Evolutionary conservation across 1,140 invertebrate species (phyloP), one percentile per base, ranked within the genome.

Genomic region (Drosophila lacteicornis): DNA sequence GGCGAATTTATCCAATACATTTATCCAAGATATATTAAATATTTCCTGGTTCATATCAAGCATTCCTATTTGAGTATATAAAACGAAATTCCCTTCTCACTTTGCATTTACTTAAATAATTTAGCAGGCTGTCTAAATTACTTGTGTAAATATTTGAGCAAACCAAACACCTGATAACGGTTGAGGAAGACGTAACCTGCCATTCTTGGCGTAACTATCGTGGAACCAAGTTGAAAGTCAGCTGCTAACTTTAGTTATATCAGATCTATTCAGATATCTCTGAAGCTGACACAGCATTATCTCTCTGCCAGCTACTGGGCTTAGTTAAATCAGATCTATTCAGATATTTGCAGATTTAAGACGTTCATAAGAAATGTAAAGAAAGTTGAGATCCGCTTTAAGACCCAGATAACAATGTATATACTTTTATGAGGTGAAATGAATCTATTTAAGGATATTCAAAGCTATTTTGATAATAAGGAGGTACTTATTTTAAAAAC

Each of bases 141-240:
- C 22, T 53, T 61, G 25, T 7, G 36, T 11, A 61, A 75, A 74
- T 75, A 47, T 71, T 69, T 69, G 25, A 36, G 12, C n/a, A 57
- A 57, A 71, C 17, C 13, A 56, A 62, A 51, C 22, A 74, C 46
- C 43, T 47, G 71, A 55, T 62, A 62, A 27, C 15, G 13, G 15
- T n/a, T 7, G 2, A 4, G 15, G 19, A 43, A 73, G 59, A 68
- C 67, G 67, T 53, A 67, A 69, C 38, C 27, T 19, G 27, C 2
- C n/a, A 13, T 40, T 62, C 2, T 38, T n/a, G 5, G 12, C 27
- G 25, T 63, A 36, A 51, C 45, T 43, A 17, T 12, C n/a, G 12
- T 38, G 22, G 1, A n/a, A 27, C 11, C 55, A n/a, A 22, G 25
- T 2, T 43, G 9, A 42, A 45, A 33, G 38, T 22, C 55, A 25